Percentiles rank a stretch among this genome's conserved stretches.
Evolutionary conservation across 2,888 invertebrate genomes (phyloP).

Genomic region (Microctonus aethiopoides): DNA sequence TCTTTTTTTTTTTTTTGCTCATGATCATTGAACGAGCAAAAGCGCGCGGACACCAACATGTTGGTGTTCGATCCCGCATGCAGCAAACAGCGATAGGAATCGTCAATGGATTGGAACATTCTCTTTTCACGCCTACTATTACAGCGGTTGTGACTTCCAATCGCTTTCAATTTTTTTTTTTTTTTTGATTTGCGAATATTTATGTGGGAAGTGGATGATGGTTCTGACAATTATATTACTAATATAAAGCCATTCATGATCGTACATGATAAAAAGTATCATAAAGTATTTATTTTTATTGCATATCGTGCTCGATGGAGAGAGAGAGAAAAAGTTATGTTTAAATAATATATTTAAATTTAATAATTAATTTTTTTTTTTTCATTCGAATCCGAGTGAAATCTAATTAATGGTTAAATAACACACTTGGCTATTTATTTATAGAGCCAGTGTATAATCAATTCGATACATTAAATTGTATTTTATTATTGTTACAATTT

Average conservation of each 20-base stretch:
- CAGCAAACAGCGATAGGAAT: conserved; percentile 43
- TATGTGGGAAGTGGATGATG: not conserved
- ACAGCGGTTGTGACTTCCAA: not conserved
- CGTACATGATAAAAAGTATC: too few relatives aligned
- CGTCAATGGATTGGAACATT: conserved; percentile 42
- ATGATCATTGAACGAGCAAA: conserved; percentile 29
- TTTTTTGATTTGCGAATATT: not conserved
- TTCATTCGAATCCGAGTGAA: not conserved
- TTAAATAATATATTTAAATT: too few relatives aligned
- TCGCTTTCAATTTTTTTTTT: not conserved
- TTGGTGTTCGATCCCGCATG: conserved; percentile 18
- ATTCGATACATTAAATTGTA: conserved; percentile 48
- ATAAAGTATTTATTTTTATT: too few relatives aligned
- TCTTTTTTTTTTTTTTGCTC: conserved; percentile 25
- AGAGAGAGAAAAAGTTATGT: too few relatives aligned
- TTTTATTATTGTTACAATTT: not conserved
- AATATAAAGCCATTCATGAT: too few relatives aligned
- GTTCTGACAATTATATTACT: conserved; percentile 1
- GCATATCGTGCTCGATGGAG: too few relatives aligned
- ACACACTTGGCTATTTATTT: conserved; percentile 30
- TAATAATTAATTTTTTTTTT: too few relatives aligned
- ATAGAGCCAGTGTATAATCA: conserved; percentile 36
- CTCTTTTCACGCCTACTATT: conserved; percentile 45
- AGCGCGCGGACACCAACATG: conserved; percentile 28
- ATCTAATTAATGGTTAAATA: conserved; percentile 36